Conservation (phyloP, 2,113 vertebrate species). For the Tachycineta bicolor region DNA sequence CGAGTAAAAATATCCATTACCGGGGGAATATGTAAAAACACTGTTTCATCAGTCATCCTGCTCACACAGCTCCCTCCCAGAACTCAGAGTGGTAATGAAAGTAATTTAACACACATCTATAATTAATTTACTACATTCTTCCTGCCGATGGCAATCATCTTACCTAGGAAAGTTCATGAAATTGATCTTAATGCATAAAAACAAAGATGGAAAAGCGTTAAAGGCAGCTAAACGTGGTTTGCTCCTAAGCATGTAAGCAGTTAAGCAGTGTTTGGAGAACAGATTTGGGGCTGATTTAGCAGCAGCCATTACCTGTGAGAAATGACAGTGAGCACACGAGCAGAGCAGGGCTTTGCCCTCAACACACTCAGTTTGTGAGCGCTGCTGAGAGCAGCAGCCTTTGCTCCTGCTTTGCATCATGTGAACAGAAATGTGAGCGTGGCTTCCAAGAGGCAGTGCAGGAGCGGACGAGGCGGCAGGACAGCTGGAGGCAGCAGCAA, state of each 20-base stretch:
- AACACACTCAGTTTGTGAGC: neutral
- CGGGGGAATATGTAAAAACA: slow-evolving; percentile 66
- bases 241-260: slow-evolving; percentile 33
- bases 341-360: neutral
- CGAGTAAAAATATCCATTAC: slow-evolving; percentile 52
- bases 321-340: neutral
- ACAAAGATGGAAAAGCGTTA: slow-evolving; percentile 49
- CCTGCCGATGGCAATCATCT: slow-evolving; percentile 69
- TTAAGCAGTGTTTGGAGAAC: slow-evolving; percentile 53
- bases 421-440: neutral
- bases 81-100: slow-evolving; percentile 87
- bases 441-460: neutral
- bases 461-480: neutral
- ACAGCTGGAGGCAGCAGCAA: neutral
- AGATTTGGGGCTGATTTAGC: slow-evolving; percentile 58
- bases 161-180: slow-evolving; percentile 71
- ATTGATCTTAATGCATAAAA: slow-evolving; percentile 76
- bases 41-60: slow-evolving; percentile 80
- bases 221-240: slow-evolving; percentile 57
- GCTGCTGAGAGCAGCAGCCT: neutral
- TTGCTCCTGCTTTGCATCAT: neutral
- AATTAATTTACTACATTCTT: slow-evolving; percentile 90
- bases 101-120: slow-evolving; percentile 96
- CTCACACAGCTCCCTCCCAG: slow-evolving; percentile 73
- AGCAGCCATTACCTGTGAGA: slow-evolving; percentile 44